Conservation (phyloP, 2,113 vertebrate genomes). For the Bombycilla garrulus region DNA sequence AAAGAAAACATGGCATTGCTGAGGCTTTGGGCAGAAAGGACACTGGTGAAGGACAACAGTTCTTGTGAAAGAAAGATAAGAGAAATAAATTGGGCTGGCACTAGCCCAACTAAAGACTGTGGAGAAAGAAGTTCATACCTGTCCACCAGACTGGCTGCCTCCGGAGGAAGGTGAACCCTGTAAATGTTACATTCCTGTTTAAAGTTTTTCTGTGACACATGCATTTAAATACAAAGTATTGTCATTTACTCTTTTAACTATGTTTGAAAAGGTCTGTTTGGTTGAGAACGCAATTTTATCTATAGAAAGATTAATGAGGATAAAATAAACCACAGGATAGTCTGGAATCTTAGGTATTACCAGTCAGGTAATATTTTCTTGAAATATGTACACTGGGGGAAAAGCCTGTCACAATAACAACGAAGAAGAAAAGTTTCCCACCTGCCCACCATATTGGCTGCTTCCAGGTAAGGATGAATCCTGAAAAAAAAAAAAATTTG, state of each 20-base stretch:
- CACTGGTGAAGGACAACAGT: background rate
- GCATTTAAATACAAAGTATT: background rate
- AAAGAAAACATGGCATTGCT: background rate
- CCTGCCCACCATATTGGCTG: slow-evolving; percentile 38
- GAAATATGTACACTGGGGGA: rapidly evolving
- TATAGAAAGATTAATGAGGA: background rate
- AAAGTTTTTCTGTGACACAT: background rate
- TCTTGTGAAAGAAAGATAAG: background rate
- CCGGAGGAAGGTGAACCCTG: slow-evolving; percentile 18
- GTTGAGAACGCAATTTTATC: background rate
- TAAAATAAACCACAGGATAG: background rate
- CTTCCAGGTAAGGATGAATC: background rate
- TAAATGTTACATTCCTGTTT: background rate
- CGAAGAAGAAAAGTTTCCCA: background rate
- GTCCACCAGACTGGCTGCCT: slow-evolving; percentile 31
- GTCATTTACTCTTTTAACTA: background rate
- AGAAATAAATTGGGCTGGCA: background rate
- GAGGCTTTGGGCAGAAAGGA: background rate
- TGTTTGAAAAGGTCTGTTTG: background rate
- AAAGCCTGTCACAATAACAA: background rate
- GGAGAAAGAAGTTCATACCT: slow-evolving; percentile 6
- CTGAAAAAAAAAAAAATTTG: background rate
- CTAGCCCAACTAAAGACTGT: background rate
- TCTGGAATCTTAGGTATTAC: background rate
- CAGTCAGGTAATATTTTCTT: background rate